These are phyloP conservation scores for Halocynthia roretzi DNA, from an alignment of 23 tunicate genomes.

Conservation along the genomic window DNA sequence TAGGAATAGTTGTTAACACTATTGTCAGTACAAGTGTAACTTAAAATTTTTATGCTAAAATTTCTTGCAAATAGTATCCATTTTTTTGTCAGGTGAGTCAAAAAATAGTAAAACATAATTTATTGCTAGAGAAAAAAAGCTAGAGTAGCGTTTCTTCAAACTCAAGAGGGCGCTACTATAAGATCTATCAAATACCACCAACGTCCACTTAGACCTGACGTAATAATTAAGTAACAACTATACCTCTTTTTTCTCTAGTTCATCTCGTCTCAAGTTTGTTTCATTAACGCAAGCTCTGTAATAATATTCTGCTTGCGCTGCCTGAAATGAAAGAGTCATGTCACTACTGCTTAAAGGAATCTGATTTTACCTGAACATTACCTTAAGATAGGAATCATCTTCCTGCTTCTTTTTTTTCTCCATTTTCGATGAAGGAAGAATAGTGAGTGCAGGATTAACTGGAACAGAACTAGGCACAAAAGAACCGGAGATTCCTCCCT, in stretches of 20 bases:
- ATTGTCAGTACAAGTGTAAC: too few relatives aligned
- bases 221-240: background rate
- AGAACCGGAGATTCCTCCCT: too few relatives aligned
- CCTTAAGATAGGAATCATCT: conserved; percentile 37
- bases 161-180: too few relatives aligned
- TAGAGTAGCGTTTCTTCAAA: background rate
- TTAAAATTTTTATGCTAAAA: too few relatives aligned
- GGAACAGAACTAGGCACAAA: too few relatives aligned
- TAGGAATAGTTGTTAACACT: background rate
- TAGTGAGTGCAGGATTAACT: too few relatives aligned
- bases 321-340: conserved; percentile 22
- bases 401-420: conserved; percentile 81
- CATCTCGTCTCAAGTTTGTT: conserved; percentile 48
- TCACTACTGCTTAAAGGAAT: background rate
- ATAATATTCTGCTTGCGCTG: conserved; percentile 44
- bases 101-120: background rate
- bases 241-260: conserved; percentile 67
- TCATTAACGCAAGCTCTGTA: conserved; percentile 64
- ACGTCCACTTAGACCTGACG: background rate
- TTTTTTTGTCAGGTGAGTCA: background rate
- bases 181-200: too few relatives aligned
- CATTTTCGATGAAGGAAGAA: conserved; percentile 23
- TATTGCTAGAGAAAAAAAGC: background rate
- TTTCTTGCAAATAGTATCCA: too few relatives aligned
- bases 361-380: too few relatives aligned